Percentiles rank a stretch among this genome's conserved stretches.
Evolutionary conservation across 2,888 invertebrate genomes (phyloP).

Genomic region (Conomelus anceps): DNA sequence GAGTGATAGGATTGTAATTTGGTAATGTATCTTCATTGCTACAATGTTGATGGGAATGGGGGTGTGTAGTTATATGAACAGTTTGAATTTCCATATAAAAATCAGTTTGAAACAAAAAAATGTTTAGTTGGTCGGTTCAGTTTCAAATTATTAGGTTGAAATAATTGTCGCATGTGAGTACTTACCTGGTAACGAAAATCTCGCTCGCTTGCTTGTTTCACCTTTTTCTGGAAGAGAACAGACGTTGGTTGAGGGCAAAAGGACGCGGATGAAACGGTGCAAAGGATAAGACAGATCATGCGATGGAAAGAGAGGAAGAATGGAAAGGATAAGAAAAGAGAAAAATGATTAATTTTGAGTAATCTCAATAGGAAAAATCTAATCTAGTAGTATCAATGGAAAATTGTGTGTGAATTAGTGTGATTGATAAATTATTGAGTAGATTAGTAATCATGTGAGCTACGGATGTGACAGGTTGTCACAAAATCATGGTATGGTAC

Average conservation of each 20-base stretch:
- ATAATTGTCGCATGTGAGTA: constrained; percentile 14
- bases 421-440: too few relatives aligned
- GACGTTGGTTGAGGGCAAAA: constrained; percentile 1
- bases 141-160: neutral
- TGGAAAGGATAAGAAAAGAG: constrained; percentile 13
- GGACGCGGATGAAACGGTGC: neutral
- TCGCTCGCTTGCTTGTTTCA: constrained; percentile 87
- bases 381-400: neutral
- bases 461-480: too few relatives aligned
- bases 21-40: too few relatives aligned
- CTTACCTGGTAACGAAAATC: constrained; percentile 87
- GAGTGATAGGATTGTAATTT: too few relatives aligned
- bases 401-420: neutral
- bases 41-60: too few relatives aligned
- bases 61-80: too few relatives aligned
- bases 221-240: constrained; percentile 67
- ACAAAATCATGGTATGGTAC: too few relatives aligned
- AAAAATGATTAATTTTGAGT: neutral
- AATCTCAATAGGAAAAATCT: neutral
- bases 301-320: constrained; percentile 5
- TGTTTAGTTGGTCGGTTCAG: neutral
- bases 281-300: neutral
- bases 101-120: neutral
- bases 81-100: too few relatives aligned
- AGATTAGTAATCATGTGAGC: too few relatives aligned